These are phyloP conservation scores for Chaenogobius annularis DNA, from an alignment of 2,113 vertebrate genomes.

Conservation along the genomic window DNA sequence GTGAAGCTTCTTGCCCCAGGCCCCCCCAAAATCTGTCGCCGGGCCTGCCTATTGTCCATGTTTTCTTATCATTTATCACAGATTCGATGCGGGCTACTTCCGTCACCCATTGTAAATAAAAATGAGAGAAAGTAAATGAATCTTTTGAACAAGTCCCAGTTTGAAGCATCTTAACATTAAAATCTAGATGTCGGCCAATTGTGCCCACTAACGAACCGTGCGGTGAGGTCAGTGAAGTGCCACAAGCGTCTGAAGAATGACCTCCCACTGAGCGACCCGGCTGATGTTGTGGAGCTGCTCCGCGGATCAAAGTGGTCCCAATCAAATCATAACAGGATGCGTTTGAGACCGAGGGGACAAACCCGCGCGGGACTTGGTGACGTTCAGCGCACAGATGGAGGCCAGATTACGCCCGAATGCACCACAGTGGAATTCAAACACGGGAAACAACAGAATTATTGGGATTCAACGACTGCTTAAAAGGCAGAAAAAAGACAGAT, in stretches of 20 bases:
- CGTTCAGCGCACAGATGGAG: conserved; percentile 23
- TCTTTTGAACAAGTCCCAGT: background rate
- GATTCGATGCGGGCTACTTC: too few relatives aligned
- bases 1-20: too few relatives aligned
- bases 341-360: background rate
- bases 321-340: conserved; percentile 16
- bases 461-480: background rate
- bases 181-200: background rate
- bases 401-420: conserved; percentile 17
- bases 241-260: background rate
- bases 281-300: background rate
- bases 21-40: too few relatives aligned
- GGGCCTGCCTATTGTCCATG: too few relatives aligned
- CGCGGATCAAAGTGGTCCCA: conserved; percentile 13
- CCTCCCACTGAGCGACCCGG: conserved; percentile 24
- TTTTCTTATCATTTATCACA: too few relatives aligned
- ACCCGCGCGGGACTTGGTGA: conserved; percentile 6
- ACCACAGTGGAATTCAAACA: conserved; percentile 6
- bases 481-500: background rate
- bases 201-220: conserved; percentile 5
- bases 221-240: conserved; percentile 17
- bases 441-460: background rate
- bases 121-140: background rate
- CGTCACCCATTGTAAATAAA: background rate
- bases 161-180: background rate